Conservation (phyloP, 2,888 invertebrate genomes). For the Tolmerus cingulatus region DNA sequence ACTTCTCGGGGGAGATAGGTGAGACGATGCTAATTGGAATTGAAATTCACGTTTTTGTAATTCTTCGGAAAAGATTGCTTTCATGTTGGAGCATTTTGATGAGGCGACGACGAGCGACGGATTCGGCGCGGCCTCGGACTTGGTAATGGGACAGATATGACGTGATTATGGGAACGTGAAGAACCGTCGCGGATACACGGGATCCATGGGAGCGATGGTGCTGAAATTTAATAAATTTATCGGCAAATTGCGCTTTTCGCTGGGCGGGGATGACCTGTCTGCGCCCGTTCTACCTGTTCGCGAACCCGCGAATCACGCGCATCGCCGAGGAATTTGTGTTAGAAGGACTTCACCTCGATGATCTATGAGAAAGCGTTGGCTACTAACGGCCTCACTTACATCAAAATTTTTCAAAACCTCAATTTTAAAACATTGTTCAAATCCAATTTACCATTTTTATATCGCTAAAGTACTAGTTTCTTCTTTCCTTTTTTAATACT, state of each 20-base stretch:
- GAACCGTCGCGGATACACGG: neutral
- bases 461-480: too few relatives aligned
- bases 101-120: neutral
- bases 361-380: neutral
- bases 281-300: neutral
- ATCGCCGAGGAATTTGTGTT: neutral
- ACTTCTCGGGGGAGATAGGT: neutral
- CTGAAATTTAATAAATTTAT: conserved; percentile 1
- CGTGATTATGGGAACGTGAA: neutral
- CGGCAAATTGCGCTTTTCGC: neutral
- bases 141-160: conserved; percentile 26
- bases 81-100: conserved; percentile 6
- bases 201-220: neutral
- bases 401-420: too few relatives aligned
- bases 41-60: conserved; percentile 34
- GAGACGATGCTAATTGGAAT: conserved; percentile 31
- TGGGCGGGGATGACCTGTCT: neutral
- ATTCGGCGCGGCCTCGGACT: neutral
- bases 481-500: too few relatives aligned
- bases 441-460: too few relatives aligned
- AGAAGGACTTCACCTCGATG: neutral
- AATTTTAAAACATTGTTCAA: too few relatives aligned
- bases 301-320: neutral
- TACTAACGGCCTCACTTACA: neutral
- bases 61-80: conserved; percentile 3